Evolutionary conservation across 2,888 invertebrate genomes (phyloP).

Genomic region (Monochamus alternatus): DNA sequence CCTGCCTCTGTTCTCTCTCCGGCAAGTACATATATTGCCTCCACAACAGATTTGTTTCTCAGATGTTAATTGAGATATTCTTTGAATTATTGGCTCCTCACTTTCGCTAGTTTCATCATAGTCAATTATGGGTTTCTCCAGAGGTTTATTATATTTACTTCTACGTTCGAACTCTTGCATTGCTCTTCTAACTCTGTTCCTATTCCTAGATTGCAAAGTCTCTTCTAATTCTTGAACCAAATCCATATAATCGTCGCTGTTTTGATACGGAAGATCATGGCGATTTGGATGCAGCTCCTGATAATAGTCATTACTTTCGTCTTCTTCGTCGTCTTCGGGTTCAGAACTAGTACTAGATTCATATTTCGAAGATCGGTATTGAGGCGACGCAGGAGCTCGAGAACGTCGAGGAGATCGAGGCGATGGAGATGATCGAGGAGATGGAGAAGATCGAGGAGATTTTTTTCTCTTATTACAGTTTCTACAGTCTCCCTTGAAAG

Average conservation of each 20-base stretch:
- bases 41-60: conserved; percentile 40
- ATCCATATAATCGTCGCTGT: conserved; percentile 66
- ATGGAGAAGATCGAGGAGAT: not conserved
- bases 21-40: conserved; percentile 17
- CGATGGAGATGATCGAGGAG: not conserved
- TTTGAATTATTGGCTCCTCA: conserved; percentile 58
- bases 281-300: conserved; percentile 43
- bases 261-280: conserved; percentile 66
- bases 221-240: conserved; percentile 68
- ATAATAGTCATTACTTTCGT: conserved; percentile 51
- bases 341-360: conserved; percentile 17
- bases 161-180: conserved; percentile 67
- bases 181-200: conserved; percentile 65
- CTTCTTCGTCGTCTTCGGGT: conserved; percentile 34
- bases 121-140: conserved; percentile 62
- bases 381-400: not conserved
- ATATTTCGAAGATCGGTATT: conserved; percentile 22
- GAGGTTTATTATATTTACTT: conserved; percentile 65
- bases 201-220: conserved; percentile 65
- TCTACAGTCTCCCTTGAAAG: conserved; percentile 32
- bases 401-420: too few relatives aligned
- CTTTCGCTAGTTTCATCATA: conserved; percentile 58
- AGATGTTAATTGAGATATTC: conserved; percentile 51
- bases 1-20: not conserved
- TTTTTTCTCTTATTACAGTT: conserved; percentile 23